Evolutionary conservation across 1,140 invertebrate species (phyloP).

Genomic region (Zaprionus africanus): DNA sequence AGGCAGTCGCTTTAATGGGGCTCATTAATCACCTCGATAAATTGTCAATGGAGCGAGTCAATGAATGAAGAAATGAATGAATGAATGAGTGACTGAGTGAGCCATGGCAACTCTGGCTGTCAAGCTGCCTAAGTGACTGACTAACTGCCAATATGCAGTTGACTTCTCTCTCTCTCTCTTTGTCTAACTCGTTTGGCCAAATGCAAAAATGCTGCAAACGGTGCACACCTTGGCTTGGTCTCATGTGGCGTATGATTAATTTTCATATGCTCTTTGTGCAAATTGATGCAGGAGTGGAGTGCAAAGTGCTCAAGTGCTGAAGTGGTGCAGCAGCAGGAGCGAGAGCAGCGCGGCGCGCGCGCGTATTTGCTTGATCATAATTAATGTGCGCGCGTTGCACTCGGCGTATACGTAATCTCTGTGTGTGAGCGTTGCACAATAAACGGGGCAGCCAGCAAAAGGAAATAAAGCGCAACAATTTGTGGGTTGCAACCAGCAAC

Average conservation of each 20-base stretch:
- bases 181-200: slow-evolving; percentile 21
- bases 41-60: slow-evolving; percentile 35
- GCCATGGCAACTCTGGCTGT: slow-evolving; percentile 2
- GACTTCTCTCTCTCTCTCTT: background rate
- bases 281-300: slow-evolving; percentile 17
- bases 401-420: slow-evolving; percentile 34
- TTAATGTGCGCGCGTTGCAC: background rate
- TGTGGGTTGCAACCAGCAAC: no score
- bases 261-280: slow-evolving; percentile 51
- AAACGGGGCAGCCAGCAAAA: no score
- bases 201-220: slow-evolving; percentile 43
- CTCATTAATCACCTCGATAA: slow-evolving; percentile 69
- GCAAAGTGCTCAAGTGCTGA: background rate
- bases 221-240: slow-evolving; percentile 39
- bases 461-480: no score
- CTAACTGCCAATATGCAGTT: slow-evolving; percentile 21
- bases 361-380: no score
- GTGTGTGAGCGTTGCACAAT: background rate
- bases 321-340: background rate
- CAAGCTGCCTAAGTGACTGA: slow-evolving; percentile 18
- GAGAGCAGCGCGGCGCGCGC: no score
- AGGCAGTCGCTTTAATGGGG: slow-evolving; percentile 62
- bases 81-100: background rate
- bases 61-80: slow-evolving; percentile 26
- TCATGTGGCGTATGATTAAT: slow-evolving; percentile 72